Evolutionary conservation across 2,113 vertebrate genomes (phyloP).

Genomic region (Coregonus clupeaformis): DNA sequence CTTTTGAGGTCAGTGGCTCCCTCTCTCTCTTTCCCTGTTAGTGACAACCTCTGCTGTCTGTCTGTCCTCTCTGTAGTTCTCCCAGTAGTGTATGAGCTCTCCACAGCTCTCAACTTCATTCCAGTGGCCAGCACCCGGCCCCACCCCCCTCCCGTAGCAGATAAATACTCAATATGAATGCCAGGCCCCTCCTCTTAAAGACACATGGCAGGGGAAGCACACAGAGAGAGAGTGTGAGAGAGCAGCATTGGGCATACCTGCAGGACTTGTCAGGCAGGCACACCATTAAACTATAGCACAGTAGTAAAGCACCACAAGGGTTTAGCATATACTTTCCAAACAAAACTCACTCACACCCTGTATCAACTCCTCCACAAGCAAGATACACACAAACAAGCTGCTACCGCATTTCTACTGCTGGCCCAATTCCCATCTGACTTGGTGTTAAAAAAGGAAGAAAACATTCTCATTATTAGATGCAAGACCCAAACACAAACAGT

Average conservation of each 20-base stretch:
- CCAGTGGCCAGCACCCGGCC: conserved; percentile 50
- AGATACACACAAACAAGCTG: background rate
- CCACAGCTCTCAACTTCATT: conserved; percentile 72
- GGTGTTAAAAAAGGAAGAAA: background rate
- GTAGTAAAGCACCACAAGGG: background rate
- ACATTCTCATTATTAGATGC: background rate
- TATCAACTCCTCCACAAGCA: background rate
- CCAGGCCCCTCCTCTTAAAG: conserved; percentile 78
- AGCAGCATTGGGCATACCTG: too few relatives aligned
- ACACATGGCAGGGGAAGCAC: conserved; percentile 30
- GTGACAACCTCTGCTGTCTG: conserved; percentile 41
- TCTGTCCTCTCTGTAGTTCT: conserved; percentile 53
- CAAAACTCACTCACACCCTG: background rate
- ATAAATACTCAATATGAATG: conserved; percentile 61
- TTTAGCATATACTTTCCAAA: conserved; percentile 26
- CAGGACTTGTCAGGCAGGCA: background rate
- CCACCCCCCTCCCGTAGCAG: conserved; percentile 12
- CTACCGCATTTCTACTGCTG: background rate
- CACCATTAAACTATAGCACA: conserved; percentile 1
- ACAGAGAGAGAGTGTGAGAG: background rate
- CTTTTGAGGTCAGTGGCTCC: conserved; percentile 25
- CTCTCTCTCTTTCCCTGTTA: conserved; percentile 21
- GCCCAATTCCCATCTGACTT: background rate
- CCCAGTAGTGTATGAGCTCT: conserved; percentile 64
- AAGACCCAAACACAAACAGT: background rate